These are phyloP conservation scores for Tribolium castaneum DNA, from an alignment of 1,140 invertebrate genomes.

Conservation along the genomic window DNA sequence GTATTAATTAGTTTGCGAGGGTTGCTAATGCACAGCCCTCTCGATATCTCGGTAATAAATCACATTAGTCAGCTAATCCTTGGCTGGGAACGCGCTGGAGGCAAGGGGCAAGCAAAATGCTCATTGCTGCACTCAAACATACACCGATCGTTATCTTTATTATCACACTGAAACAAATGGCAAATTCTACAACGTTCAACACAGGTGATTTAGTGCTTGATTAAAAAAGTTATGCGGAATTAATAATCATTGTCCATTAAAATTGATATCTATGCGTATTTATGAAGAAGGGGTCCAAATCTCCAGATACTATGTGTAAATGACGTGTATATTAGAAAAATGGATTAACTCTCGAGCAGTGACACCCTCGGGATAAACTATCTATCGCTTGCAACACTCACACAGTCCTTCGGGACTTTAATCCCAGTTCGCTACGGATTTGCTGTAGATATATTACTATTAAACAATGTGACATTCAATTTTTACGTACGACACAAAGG, in stretches of 20 bases:
- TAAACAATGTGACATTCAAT: constrained; percentile 3
- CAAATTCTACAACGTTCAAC: background rate
- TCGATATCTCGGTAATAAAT: constrained; percentile 60
- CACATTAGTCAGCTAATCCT: constrained; percentile 61
- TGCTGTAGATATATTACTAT: constrained; percentile 41
- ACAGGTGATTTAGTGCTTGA: background rate
- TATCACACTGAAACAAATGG: constrained; percentile 9
- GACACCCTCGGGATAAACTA: constrained; percentile 51
- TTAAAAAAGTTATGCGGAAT: background rate
- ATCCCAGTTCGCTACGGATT: constrained; percentile 53
- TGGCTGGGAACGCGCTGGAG: constrained; percentile 48
- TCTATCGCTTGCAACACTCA: constrained; percentile 58
- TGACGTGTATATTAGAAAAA: constrained; percentile 60
- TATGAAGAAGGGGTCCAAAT: constrained; percentile 42
- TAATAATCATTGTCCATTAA: background rate
- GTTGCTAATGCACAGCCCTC: constrained; percentile 58
- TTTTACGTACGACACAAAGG: no score
- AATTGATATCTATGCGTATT: constrained; percentile 49
- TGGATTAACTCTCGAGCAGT: constrained; percentile 55
- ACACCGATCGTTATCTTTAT: constrained; percentile 37
- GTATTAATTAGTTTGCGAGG: constrained; percentile 61
- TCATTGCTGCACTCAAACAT: constrained; percentile 28
- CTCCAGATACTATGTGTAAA: constrained; percentile 56
- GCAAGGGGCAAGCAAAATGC: background rate
- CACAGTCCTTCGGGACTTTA: constrained; percentile 48